Conservation (phyloP, 2,113 vertebrate genomes). For the Stictonetta naevosa region DNA sequence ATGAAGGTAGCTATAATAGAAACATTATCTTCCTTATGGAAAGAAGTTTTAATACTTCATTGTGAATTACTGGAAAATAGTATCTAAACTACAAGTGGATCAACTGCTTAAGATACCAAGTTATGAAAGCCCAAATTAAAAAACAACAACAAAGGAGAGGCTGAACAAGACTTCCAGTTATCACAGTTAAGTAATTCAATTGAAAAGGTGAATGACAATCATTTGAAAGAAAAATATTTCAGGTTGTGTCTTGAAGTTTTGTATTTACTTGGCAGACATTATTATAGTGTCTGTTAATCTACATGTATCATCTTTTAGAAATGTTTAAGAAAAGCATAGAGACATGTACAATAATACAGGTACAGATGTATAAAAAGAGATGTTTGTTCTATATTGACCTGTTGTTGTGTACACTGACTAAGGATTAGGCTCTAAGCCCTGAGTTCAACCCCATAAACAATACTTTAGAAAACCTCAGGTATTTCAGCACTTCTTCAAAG, state of each 20-base stretch:
- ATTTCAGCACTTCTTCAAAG: not conserved
- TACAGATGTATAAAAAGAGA: not conserved
- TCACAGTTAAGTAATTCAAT: not conserved
- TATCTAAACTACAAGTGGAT: not conserved
- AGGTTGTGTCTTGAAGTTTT: not conserved
- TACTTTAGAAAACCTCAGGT: not conserved
- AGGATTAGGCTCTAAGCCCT: not conserved
- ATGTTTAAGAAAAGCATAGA: not conserved
- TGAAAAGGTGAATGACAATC: not conserved
- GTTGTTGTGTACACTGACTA: not conserved
- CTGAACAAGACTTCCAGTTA: not conserved
- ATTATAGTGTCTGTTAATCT: not conserved
- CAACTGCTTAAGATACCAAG: not conserved
- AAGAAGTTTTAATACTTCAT: not conserved
- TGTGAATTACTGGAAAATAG: not conserved
- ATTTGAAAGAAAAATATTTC: not conserved
- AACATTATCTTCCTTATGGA: not conserved
- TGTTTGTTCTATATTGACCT: fast-evolving
- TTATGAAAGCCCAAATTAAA: not conserved
- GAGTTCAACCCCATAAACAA: not conserved
- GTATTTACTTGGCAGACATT: not conserved
- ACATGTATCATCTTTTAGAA: not conserved
- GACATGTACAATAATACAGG: not conserved
- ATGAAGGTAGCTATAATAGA: not conserved
- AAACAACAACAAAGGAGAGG: not conserved